Percentiles rank a stretch among this genome's conserved stretches.
Evolutionary conservation across 1,140 invertebrate genomes (phyloP).

Genomic region (Papilio dardanus): DNA sequence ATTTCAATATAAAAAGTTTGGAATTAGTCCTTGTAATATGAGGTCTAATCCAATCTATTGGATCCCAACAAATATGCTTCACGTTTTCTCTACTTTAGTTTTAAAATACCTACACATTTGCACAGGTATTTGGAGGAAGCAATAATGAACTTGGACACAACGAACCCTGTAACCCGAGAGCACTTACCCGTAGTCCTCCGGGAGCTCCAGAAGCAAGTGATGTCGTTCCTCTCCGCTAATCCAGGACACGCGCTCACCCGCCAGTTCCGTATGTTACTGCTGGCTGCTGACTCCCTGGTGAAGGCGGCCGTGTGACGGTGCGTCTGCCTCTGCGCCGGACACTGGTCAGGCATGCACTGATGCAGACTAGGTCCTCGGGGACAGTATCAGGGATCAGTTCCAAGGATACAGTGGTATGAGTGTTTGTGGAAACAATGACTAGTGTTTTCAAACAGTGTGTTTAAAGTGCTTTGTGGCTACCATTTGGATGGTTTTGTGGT

Average conservation of each 20-base stretch:
- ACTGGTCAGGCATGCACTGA: conserved; percentile 28
- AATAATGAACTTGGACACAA: conserved; percentile 90
- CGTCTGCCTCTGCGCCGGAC: conserved; percentile 41
- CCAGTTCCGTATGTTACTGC: conserved; percentile 90
- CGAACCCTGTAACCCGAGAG: conserved; percentile 90
- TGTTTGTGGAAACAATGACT: too few relatives aligned
- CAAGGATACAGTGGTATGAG: too few relatives aligned
- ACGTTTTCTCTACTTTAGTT: too few relatives aligned
- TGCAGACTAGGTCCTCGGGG: too few relatives aligned
- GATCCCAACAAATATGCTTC: too few relatives aligned
- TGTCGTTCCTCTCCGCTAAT: conserved; percentile 86
- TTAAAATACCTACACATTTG: conserved; percentile 36
- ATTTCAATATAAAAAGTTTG: too few relatives aligned
- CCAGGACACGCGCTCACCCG: conserved; percentile 87
- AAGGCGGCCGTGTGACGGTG: conserved; percentile 56
- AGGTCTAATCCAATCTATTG: too few relatives aligned
- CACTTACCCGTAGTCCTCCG: conserved; percentile 91
- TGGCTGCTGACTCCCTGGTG: conserved; percentile 87
- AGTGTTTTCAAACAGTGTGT: too few relatives aligned
- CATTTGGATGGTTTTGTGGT: too few relatives aligned
- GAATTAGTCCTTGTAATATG: too few relatives aligned
- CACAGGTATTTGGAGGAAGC: conserved; percentile 94
- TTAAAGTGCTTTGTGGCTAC: too few relatives aligned
- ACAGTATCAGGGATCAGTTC: too few relatives aligned
- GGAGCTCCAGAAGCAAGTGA: conserved; percentile 89